Base-by-base conservation (phyloP, 2,888 invertebrate species). In the Drosophila gaucha region DNA sequence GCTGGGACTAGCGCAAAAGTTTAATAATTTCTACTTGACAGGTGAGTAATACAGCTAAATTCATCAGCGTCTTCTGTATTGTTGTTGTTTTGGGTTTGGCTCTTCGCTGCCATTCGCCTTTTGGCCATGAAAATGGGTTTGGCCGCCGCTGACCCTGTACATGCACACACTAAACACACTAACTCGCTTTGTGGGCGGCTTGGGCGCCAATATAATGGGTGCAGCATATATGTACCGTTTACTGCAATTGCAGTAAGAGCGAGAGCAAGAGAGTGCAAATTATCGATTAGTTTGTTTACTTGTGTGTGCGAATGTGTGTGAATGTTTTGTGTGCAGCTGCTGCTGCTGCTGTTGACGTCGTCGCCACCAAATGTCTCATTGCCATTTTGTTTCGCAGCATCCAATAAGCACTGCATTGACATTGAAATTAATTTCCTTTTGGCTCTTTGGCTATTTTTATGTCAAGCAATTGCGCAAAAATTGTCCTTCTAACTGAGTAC, bases 21-120 rank as follows among this genome's bases (percentile, higher is more conserved):
- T 96, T 93, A 97, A 97, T 93, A 96, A 96, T 93, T 97, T 97
- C 92, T 97, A 97, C 92, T 92, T 97, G 93, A 94, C 95, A 94
- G 97, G 97, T 96, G 92, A 93, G 92, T 90, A 67, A 63, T 20
- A 8, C 10, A 50, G 20, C 31, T 18, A 26, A 50, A 36, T 50
- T 46, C 16, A 38, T 18, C 31, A 56, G 44, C 31, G 52, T 43
- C 35, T 51, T 56, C 39, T 22, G 43, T 46, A 6, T 49, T 67
- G n/a, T 47, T 60, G 28, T 52, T 44, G 44, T 55, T 41, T 43
- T 16, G 28, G 28, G 47, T 33, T 49, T 24, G 47, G 33, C 24
- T 49, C 24, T 35, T 1, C n/a, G 33, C 12, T 33, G 12, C 14
- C 24, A 35, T 49, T 52, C 20, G 51, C 35, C 22, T 58, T 38